Conservation (phyloP, 2,113 vertebrate genomes). For the Marmota monax region DNA sequence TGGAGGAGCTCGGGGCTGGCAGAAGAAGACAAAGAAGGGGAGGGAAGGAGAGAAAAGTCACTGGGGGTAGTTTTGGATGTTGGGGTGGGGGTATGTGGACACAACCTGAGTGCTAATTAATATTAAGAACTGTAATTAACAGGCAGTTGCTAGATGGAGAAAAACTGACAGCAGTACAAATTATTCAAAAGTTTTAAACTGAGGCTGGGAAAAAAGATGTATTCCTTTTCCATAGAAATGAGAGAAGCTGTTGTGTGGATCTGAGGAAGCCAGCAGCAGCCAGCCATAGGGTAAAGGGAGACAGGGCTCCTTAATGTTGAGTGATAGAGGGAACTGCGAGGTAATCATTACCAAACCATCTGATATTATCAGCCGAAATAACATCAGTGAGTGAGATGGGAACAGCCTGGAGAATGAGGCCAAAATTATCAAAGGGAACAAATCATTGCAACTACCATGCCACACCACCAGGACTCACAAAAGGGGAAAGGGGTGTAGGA, state of each 20-base stretch:
- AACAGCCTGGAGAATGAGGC: slow-evolving; percentile 69
- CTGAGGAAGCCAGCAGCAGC: not conserved
- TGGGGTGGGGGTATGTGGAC: not conserved
- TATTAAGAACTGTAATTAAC: slow-evolving; percentile 81
- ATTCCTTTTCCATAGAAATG: slow-evolving; percentile 26
- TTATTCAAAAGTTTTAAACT: slow-evolving; percentile 70
- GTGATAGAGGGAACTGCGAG: slow-evolving; percentile 30
- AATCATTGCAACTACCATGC: slow-evolving; percentile 32
- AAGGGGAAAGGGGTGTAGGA: not conserved
- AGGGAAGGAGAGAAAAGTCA: not conserved
- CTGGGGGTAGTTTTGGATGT: not conserved
- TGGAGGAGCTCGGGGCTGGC: slow-evolving; percentile 54
- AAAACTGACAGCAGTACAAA: slow-evolving; percentile 45
- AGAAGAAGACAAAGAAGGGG: slow-evolving; percentile 69
- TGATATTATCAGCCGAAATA: slow-evolving; percentile 75
- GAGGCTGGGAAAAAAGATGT: not conserved
- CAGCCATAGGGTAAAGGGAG: not conserved
- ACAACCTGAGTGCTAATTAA: slow-evolving; percentile 75
- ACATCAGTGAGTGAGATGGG: slow-evolving; percentile 62
- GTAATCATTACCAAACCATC: slow-evolving; percentile 61
- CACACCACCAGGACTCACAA: slow-evolving; percentile 53
- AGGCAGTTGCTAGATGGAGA: slow-evolving; percentile 73
- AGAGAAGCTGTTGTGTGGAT: not conserved
- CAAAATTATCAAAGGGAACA: slow-evolving; percentile 70
- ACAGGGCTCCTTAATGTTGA: slow-evolving; percentile 9